Conservation (phyloP, 2,113 vertebrate species). For the Tragelaphus imberbis region DNA sequence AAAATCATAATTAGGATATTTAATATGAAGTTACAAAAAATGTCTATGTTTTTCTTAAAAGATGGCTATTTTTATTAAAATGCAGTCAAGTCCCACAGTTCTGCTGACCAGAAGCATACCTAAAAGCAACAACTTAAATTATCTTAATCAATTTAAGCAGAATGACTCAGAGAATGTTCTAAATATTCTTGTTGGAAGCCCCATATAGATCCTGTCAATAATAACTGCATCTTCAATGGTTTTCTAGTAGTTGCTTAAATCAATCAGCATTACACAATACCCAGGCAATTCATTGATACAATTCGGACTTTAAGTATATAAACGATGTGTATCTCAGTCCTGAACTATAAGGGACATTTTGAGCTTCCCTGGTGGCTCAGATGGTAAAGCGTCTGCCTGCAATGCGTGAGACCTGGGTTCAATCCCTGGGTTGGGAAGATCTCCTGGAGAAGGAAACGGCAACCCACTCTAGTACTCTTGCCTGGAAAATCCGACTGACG, state of each 20-base stretch:
- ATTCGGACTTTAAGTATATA: neutral
- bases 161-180: neutral
- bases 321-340: neutral
- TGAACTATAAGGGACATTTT: neutral
- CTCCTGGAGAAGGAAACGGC: too few relatives aligned
- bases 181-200: neutral
- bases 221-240: too few relatives aligned
- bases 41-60: neutral
- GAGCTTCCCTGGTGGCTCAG: neutral
- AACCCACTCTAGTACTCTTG: too few relatives aligned
- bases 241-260: neutral
- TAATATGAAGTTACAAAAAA: neutral
- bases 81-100: neutral
- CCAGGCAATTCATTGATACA: neutral
- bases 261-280: neutral
- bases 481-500: too few relatives aligned
- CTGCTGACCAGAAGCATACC: neutral
- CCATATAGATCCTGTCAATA: fast-evolving
- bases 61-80: neutral
- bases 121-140: neutral
- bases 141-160: neutral
- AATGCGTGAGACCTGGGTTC: fast-evolving
- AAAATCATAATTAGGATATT: neutral
- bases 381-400: too few relatives aligned
- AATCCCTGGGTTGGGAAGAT: too few relatives aligned